These are phyloP conservation scores for Antheraea assamensis DNA, from an alignment of 2,888 invertebrate genomes.

Conservation along the genomic window DNA sequence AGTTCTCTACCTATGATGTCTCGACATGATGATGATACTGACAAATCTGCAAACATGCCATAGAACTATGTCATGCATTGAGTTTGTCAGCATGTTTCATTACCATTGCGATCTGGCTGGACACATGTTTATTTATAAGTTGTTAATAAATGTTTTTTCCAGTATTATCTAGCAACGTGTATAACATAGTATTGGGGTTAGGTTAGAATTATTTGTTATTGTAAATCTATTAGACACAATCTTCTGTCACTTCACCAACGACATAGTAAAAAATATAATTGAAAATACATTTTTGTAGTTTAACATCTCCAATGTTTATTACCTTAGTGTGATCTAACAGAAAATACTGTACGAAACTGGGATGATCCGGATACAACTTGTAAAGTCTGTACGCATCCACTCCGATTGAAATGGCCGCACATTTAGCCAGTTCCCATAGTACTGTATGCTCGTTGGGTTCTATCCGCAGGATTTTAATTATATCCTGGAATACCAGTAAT, in stretches of 20 bases:
- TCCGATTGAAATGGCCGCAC: constrained; percentile 84
- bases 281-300: neutral
- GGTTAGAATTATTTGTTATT: neutral
- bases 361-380: constrained; percentile 52
- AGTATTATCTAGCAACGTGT: no score
- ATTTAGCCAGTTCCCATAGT: constrained; percentile 85
- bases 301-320: constrained; percentile 22
- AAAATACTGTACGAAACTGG: constrained; percentile 49
- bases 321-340: constrained; percentile 36
- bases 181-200: no score
- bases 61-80: no score
- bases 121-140: no score
- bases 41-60: no score
- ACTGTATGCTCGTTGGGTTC: constrained; percentile 84
- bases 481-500: constrained; percentile 58
- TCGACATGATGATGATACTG: no score
- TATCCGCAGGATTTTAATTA: constrained; percentile 83
- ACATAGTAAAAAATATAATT: no score
- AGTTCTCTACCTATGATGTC: no score
- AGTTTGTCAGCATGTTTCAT: no score
- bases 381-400: constrained; percentile 84
- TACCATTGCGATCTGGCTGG: no score
- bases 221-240: neutral
- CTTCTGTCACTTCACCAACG: no score
- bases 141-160: no score